Base-by-base conservation (phyloP, 2,888 invertebrate species). In the Elmis aenea region DNA sequence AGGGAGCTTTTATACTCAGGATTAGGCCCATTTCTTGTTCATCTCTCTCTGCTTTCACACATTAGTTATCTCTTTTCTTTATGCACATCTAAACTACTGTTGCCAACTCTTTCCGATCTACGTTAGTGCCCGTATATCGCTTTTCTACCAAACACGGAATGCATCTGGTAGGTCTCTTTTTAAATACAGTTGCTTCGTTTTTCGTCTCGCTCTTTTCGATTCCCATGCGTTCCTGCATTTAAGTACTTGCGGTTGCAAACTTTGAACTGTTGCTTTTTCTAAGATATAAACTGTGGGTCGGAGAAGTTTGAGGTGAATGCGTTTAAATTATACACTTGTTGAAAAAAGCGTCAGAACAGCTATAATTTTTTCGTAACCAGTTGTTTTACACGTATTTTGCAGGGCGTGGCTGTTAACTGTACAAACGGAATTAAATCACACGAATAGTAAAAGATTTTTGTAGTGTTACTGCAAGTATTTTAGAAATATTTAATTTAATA, bases 1-100 rank as follows among this genome's bases (percentile, higher is more conserved):
- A 30, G 55, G 53, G 53, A 53, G 53, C 53, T 53, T 52, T 53
- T 53, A 55, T 52, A 50, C 55, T 53, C 49, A 55, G 53, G 55
- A 53, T 55, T 52, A 52, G 51, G 52, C 53, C 52, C 50, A 50
- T 53, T 53, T 53, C 55, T 43, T 25, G 41, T 41, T 29, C 43
- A 31, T 48, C 43, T 43, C 46, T 44, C 38, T 37, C 46, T 30
- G 28, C 30, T 39, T 27, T 36, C 42, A 26, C 10, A 14, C 26
- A 9, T 11, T 8, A 16, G 10, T 26, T 10, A 23, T 8, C 11
- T 25, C 25, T 29, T 8, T 8, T 15, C 24, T 20, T 33, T 14
- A 11, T 11, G n/a, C 25, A 13, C 21, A 24, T 13, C 21, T n/a
- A n/a, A n/a, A 26, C 9, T 21, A 26, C 26, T n/a, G n/a, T n/a